phyloP scores from a whole-genome alignment of 2,888 invertebrate genomes.

The Alloscopus bannaensis region DNA sequence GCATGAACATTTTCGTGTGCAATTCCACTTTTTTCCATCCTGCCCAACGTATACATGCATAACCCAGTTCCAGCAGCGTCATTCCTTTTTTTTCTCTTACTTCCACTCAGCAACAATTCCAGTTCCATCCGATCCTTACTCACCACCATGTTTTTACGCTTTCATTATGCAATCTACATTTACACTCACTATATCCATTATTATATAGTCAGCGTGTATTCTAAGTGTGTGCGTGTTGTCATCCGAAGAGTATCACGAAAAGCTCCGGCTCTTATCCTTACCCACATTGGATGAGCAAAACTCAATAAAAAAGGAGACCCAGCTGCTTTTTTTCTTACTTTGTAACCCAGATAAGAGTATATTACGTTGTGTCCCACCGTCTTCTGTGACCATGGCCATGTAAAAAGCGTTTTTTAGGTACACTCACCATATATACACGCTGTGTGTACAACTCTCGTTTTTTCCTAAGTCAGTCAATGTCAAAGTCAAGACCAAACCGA shows the following conservation, averaged over 20 bases:
- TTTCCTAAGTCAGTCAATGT: conserved; percentile 52
- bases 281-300: not conserved
- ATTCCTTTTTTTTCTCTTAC: no score
- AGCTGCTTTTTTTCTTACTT: not conserved
- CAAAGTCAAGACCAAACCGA: conserved; percentile 43
- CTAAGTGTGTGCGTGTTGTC: not conserved
- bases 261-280: not conserved
- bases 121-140: not conserved
- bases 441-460: not conserved
- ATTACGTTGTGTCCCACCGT: not conserved
- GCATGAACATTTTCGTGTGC: no score
- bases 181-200: not conserved
- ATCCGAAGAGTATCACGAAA: not conserved
- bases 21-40: no score
- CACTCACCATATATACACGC: not conserved
- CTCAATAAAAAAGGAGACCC: not conserved
- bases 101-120: not conserved
- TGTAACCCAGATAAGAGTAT: not conserved
- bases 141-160: not conserved
- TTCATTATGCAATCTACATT: not conserved
- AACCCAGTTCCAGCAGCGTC: not conserved
- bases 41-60: not conserved
- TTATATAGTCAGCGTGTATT: no score
- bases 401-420: not conserved
- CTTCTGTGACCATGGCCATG: conserved; percentile 7